Evolutionary conservation across 2,797 vertebrate species (phyloP).

Genomic region (Mycteria americana): DNA sequence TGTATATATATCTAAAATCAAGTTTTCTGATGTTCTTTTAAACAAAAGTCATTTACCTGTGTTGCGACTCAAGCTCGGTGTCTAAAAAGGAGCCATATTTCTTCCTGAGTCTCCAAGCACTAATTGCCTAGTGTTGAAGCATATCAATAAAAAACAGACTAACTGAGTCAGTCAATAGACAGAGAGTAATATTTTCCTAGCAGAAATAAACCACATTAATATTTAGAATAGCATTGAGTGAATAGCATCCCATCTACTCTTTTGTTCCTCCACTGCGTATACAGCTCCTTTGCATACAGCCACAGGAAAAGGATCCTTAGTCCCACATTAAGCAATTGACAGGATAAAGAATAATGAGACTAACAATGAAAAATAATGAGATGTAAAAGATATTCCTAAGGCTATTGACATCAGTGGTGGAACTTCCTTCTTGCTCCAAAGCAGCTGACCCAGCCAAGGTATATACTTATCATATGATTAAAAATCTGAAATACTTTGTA

Average conservation of each 20-base stretch:
- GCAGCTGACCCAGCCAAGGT: background rate
- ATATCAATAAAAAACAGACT: background rate
- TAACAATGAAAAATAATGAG: background rate
- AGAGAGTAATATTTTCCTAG: background rate
- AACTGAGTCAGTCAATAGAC: background rate
- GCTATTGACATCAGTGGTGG: background rate
- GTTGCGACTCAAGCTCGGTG: background rate
- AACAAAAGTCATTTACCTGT: background rate
- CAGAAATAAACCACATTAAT: background rate
- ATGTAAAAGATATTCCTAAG: background rate
- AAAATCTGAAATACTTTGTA: background rate
- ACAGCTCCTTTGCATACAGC: background rate
- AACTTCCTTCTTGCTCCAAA: background rate
- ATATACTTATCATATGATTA: background rate
- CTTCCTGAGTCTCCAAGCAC: background rate
- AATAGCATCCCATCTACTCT: background rate
- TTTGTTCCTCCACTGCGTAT: background rate
- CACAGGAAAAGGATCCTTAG: background rate
- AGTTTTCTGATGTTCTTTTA: background rate
- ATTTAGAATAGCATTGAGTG: background rate
- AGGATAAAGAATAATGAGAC: background rate
- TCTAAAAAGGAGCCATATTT: background rate
- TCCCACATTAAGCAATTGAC: background rate
- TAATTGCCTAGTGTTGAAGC: background rate
- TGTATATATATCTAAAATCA: background rate